Conservation (phyloP, 2,888 invertebrate species). For the Buathra laborator region DNA sequence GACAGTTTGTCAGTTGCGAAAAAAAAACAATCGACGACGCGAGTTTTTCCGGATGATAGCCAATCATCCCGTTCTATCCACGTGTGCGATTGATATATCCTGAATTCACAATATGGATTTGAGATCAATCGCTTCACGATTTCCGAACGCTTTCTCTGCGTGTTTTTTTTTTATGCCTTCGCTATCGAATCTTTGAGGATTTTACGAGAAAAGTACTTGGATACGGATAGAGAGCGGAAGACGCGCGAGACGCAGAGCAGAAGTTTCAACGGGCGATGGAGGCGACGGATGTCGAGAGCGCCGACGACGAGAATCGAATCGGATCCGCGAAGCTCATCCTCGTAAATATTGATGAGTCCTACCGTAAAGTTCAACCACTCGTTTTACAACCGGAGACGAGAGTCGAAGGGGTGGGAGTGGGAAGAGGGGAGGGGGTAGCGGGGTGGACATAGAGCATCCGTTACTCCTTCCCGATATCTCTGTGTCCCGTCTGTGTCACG, state of each 20-base stretch:
- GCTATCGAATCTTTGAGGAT: constrained; percentile 67
- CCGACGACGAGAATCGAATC: constrained; percentile 71
- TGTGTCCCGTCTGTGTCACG: constrained; percentile 62
- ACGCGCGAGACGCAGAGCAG: constrained; percentile 56
- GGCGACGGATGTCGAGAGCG: constrained; percentile 60
- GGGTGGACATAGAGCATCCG: constrained; percentile 68
- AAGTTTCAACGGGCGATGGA: constrained; percentile 65
- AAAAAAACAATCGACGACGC: constrained; percentile 36
- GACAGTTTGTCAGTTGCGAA: constrained; percentile 10
- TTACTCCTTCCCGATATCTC: constrained; percentile 66
- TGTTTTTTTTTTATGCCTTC: constrained; percentile 30
- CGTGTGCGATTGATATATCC: not conserved
- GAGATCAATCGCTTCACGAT: constrained; percentile 51
- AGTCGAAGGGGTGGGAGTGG: constrained; percentile 2
- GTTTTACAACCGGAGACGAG: constrained; percentile 72
- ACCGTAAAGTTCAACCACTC: constrained; percentile 76
- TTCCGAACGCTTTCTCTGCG: not conserved
- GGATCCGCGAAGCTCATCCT: constrained; percentile 74
- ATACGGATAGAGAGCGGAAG: constrained; percentile 29
- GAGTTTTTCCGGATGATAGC: not conserved
- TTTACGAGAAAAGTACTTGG: constrained; percentile 68
- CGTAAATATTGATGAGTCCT: constrained; percentile 76
- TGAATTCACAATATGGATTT: constrained; percentile 22
- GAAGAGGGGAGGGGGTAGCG: not conserved
- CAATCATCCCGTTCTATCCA: constrained; percentile 1